These are phyloP conservation scores for Melinaea menophilus DNA, from an alignment of 2,888 invertebrate species.

Conservation along the genomic window DNA sequence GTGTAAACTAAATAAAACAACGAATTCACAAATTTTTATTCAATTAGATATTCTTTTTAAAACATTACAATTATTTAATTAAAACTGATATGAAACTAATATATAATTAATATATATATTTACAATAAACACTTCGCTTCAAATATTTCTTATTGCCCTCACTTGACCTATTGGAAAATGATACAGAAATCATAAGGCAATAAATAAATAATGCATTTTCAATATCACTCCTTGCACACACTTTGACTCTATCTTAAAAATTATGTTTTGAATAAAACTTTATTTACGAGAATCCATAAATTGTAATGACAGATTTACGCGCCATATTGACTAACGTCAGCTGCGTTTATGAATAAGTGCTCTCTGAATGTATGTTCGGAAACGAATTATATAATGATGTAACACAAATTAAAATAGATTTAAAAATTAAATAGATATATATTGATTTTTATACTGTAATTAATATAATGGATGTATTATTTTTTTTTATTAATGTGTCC, in stretches of 20 bases:
- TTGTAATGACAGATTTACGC: conserved; percentile 44
- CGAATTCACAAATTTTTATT: too few relatives aligned
- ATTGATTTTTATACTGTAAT: too few relatives aligned
- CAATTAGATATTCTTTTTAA: too few relatives aligned
- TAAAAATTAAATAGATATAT: too few relatives aligned
- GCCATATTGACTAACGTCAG: conserved; percentile 42
- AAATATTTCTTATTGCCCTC: not conserved
- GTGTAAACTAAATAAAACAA: too few relatives aligned
- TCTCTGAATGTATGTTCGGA: conserved; percentile 38
- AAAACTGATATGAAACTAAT: too few relatives aligned
- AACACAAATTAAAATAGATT: too few relatives aligned
- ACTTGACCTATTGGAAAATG: conserved; percentile 7
- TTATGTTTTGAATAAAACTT: conserved; percentile 16
- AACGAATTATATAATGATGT: not conserved
- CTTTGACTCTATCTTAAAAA: conserved; percentile 10
- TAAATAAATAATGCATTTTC: conserved; percentile 3
- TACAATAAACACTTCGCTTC: not conserved
- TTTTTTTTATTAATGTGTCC: too few relatives aligned
- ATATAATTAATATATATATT: not conserved
- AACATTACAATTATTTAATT: too few relatives aligned
- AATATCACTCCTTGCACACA: not conserved
- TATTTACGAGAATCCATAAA: conserved; percentile 27
- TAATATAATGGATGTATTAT: too few relatives aligned
- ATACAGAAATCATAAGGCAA: not conserved
- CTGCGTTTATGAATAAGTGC: conserved; percentile 37